phyloP scores from a whole-genome alignment of 2,113 vertebrate species.

The Tonatia bakeri region DNA sequence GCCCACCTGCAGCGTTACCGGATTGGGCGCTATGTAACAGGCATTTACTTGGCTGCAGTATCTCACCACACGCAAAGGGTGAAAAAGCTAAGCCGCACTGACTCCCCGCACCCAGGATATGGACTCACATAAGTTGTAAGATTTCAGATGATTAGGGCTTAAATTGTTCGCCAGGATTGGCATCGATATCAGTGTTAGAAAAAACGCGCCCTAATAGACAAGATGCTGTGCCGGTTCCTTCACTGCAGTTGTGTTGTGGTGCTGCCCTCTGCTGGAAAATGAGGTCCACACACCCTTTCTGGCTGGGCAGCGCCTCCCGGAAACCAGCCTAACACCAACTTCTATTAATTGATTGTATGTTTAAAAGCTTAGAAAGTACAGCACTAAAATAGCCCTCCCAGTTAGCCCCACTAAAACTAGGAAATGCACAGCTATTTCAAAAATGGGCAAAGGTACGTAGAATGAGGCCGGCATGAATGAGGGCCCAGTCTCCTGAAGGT shows the following conservation, averaged over 20 bases:
- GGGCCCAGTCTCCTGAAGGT: background rate
- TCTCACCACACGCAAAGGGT: background rate
- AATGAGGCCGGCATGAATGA: rapidly evolving
- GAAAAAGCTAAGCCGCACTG: background rate
- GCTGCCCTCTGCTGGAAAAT: constrained; percentile 49
- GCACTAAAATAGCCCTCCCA: background rate
- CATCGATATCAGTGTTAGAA: background rate
- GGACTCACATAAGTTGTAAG: background rate
- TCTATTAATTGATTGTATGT: background rate
- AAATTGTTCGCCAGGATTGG: background rate
- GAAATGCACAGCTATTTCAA: background rate
- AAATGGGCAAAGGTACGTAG: background rate
- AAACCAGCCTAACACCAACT: background rate
- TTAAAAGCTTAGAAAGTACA: background rate
- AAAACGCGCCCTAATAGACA: background rate
- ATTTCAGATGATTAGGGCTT: background rate
- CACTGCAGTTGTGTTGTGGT: background rate
- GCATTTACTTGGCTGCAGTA: background rate
- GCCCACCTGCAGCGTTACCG: background rate
- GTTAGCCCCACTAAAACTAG: background rate
- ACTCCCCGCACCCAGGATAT: background rate
- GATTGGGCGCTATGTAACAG: background rate
- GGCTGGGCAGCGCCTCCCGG: background rate
- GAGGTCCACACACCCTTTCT: background rate
- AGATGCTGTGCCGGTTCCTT: background rate